Base-by-base conservation (phyloP, 2,888 invertebrate genomes). In the Plemyria rubiginata region DNA sequence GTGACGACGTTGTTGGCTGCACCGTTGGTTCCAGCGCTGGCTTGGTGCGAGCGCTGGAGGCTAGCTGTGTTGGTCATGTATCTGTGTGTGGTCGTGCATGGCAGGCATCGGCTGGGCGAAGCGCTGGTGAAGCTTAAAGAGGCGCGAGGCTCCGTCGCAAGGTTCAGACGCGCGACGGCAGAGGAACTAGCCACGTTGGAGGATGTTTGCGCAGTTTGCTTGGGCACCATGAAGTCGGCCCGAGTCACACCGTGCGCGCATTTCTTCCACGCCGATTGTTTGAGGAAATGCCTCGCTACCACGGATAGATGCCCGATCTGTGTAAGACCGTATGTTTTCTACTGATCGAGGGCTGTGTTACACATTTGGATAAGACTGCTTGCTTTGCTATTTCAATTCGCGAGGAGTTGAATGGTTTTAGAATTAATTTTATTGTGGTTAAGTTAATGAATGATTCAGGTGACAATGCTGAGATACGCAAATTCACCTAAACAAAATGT, bases 241-340 rank as follows among this genome's bases (percentile, higher is more conserved):
- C 92, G 96, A 43, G 94, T 96, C 9, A 96, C 96, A 0, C 96
- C 96, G 0, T 97, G 97, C 78, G 95, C 96, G 54, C 97, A 97
- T 80, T 94, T 96, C 80, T 97, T 96, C 85, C 97, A 97, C 79
- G 96, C 96, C 0, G 95, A 95, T 79, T 97, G 97, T 78, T 88
- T 97, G 22, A 87, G 96, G 64, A 94, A 94, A 70, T 96, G 96
- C 77, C 90, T 96, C n/a, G 95, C 95, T 68, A 90, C 94, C 12
- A 95, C 95, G 4, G 94, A 95, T 68, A 93, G 94, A 67, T 96
- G 96, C 76, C 96, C 96, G 0, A 95, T 96, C 78, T 97, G 96
- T 82, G 96, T 96, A 71, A 92, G 95, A 66, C 94, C 95, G 63
- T 94, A 95, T 67, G 88, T 92, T 56, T 94, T 94, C 74, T 93